Percentiles rank a stretch among this genome's conserved stretches.
These are phyloP conservation scores for Periplaneta americana DNA, from an alignment of 1,140 invertebrate species.

Conservation along the genomic window DNA sequence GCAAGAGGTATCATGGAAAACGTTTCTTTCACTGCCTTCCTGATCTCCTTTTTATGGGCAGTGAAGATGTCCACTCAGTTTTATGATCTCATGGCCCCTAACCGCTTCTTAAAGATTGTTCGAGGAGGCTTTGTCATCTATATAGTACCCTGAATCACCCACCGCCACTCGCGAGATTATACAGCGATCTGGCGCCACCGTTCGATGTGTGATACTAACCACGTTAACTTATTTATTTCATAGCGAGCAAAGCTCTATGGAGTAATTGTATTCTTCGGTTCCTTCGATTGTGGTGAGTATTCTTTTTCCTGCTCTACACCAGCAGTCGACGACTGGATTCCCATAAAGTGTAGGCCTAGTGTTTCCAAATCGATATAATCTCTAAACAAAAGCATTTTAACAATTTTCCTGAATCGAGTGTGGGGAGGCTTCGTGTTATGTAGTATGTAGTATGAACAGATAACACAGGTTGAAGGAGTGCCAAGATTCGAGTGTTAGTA, in stretches of 20 bases:
- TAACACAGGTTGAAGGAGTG: too few relatives aligned
- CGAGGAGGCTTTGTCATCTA: not conserved
- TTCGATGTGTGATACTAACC: not conserved
- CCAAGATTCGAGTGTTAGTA: too few relatives aligned
- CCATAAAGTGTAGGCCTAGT: too few relatives aligned
- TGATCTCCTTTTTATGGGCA: not conserved
- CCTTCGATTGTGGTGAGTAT: not conserved
- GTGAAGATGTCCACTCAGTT: not conserved
- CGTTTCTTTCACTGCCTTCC: not conserved
- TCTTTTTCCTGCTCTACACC: too few relatives aligned
- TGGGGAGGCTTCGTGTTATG: too few relatives aligned
- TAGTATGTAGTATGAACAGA: too few relatives aligned
- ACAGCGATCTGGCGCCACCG: not conserved
- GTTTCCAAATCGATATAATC: too few relatives aligned
- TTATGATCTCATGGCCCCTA: not conserved
- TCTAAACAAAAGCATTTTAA: too few relatives aligned
- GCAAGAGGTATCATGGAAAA: not conserved
- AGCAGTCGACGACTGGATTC: too few relatives aligned
- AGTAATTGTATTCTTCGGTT: not conserved
- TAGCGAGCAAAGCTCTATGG: not conserved
- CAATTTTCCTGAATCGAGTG: too few relatives aligned
- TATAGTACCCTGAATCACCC: not conserved
- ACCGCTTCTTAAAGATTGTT: not conserved
- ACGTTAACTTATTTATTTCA: not conserved
- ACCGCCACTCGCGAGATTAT: not conserved